Percentiles rank a stretch among this genome's conserved stretches.
phyloP scores from a whole-genome alignment of 2,888 invertebrate species.

The Rhagium mordax region DNA sequence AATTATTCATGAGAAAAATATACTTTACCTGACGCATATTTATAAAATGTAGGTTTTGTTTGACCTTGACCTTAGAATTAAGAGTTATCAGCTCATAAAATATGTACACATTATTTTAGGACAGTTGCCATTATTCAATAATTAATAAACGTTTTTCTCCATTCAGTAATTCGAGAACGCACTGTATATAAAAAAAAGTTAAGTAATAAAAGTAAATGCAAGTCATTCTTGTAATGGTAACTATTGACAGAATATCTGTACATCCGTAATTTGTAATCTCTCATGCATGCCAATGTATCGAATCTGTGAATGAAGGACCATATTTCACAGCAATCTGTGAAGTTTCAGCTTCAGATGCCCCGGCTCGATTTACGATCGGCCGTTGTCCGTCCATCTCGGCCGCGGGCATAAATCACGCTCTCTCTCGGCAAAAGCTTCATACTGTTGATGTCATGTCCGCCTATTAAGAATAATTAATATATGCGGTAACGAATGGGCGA shows the following conservation, averaged over 20 bases:
- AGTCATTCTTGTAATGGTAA: conserved; percentile 36
- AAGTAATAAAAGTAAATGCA: conserved; percentile 4
- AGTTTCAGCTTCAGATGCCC: conserved; percentile 67
- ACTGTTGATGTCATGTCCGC: conserved; percentile 36
- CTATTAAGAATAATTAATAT: conserved; percentile 42
- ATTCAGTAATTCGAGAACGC: not conserved
- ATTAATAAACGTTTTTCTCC: too few relatives aligned
- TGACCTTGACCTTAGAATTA: too few relatives aligned
- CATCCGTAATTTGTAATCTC: conserved; percentile 64
- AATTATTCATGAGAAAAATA: too few relatives aligned
- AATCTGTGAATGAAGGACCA: conserved; percentile 67
- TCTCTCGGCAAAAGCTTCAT: conserved; percentile 14
- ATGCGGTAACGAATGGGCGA: conserved; percentile 28
- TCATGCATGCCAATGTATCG: conserved; percentile 63
- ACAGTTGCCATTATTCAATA: too few relatives aligned
- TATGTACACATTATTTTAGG: too few relatives aligned
- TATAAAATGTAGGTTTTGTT: too few relatives aligned
- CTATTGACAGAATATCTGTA: conserved; percentile 50
- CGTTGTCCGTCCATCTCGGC: conserved; percentile 53
- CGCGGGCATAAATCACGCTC: conserved; percentile 34
- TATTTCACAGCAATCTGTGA: conserved; percentile 67
- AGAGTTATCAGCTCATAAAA: too few relatives aligned
- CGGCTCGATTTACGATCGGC: conserved; percentile 65
- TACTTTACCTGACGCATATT: too few relatives aligned
- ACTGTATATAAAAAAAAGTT: not conserved